Conservation (phyloP, 2,113 vertebrate species). For the Telmatochromis brichardi region DNA sequence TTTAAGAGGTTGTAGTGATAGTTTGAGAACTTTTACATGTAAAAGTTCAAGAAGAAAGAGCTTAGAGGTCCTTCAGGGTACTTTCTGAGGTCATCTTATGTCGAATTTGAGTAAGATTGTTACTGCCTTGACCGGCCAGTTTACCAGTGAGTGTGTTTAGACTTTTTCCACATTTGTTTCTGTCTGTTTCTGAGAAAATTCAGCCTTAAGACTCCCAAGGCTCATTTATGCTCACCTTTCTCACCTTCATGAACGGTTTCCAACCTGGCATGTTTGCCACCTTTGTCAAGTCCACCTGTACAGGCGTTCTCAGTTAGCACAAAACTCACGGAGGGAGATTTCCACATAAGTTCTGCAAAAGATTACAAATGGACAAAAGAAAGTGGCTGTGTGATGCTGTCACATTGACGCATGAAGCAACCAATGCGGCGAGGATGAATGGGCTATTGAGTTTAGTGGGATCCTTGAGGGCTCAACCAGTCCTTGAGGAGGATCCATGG, state of each 20-base stretch:
- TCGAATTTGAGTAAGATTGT: background rate
- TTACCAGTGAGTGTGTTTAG: background rate
- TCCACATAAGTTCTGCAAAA: background rate
- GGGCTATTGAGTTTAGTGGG: background rate
- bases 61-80: background rate
- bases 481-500: background rate
- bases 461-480: background rate
- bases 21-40: background rate
- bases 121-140: background rate
- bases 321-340: background rate
- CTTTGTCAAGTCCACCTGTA: background rate
- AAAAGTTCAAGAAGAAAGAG: background rate
- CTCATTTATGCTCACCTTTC: background rate
- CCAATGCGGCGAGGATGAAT: background rate
- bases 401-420: background rate
- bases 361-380: background rate
- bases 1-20: background rate
- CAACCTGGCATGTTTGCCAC: background rate
- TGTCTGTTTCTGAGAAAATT: background rate
- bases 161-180: background rate
- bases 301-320: background rate
- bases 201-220: background rate
- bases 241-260: accelerated
- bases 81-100: background rate
- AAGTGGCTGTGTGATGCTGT: background rate